phyloP scores from a whole-genome alignment of 2,888 invertebrate genomes.

The Trissolcus brochymenae region DNA sequence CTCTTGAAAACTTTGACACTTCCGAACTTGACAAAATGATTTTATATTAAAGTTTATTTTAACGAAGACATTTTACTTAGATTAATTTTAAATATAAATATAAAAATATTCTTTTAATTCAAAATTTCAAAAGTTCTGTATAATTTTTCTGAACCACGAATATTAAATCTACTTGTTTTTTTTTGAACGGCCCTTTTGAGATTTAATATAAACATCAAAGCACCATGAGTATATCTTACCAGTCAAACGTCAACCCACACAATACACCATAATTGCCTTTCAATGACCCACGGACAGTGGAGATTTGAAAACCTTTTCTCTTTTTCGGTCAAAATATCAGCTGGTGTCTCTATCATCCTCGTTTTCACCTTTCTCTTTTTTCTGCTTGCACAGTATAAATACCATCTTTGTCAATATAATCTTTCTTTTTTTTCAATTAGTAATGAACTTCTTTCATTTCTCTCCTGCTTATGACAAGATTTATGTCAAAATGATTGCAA shows the following conservation, averaged over 20 bases:
- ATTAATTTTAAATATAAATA: background rate
- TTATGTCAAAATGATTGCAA: too few relatives aligned
- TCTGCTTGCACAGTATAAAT: background rate
- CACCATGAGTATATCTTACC: background rate
- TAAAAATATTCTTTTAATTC: too few relatives aligned
- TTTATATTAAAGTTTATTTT: background rate
- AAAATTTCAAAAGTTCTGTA: too few relatives aligned
- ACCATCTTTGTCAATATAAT: background rate
- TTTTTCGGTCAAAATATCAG: background rate
- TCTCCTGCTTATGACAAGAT: too few relatives aligned
- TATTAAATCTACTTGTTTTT: background rate
- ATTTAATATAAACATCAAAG: background rate
- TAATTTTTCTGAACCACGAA: too few relatives aligned
- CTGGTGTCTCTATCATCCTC: background rate
- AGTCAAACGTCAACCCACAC: background rate
- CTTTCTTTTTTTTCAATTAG: background rate
- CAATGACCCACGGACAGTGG: background rate
- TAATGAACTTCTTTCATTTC: background rate
- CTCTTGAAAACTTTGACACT: background rate
- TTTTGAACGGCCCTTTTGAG: background rate
- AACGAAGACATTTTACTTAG: background rate
- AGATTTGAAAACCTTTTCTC: background rate
- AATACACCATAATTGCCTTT: background rate
- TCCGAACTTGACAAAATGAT: background rate
- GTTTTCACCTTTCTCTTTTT: constrained; percentile 4